Evolutionary conservation across 2,797 vertebrate species (phyloP).

Genomic region (Sorex maritimensis): DNA sequence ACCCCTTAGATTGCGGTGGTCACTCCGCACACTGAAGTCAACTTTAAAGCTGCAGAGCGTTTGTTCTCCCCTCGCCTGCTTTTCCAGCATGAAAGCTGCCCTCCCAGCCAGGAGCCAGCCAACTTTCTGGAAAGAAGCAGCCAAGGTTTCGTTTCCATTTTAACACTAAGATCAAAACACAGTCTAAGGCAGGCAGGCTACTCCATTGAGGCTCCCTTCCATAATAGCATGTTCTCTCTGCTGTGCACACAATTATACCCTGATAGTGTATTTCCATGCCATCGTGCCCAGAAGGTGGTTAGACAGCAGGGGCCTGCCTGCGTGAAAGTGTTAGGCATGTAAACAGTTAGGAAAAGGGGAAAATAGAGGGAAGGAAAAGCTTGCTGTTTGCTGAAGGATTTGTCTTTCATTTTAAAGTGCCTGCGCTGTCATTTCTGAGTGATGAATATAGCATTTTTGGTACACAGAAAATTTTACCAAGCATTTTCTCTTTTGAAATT

Average conservation of each 20-base stretch:
- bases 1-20: slow-evolving; percentile 14
- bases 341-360: not conserved
- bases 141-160: slow-evolving; percentile 57
- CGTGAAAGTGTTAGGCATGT: slow-evolving; percentile 62
- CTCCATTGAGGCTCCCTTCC: slow-evolving; percentile 15
- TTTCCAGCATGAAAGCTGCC: slow-evolving; percentile 39
- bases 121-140: not conserved
- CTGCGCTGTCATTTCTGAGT: slow-evolving; percentile 5
- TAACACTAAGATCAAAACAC: slow-evolving; percentile 62
- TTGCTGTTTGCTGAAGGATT: not conserved
- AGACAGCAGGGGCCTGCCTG: not conserved
- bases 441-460: slow-evolving; percentile 1
- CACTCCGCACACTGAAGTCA: not conserved
- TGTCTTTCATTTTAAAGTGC: slow-evolving; percentile 7
- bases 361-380: not conserved
- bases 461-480: not conserved
- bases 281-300: slow-evolving; percentile 71
- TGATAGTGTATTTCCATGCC: slow-evolving; percentile 76
- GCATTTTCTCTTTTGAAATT: slow-evolving; percentile 40
- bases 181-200: not conserved
- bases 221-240: slow-evolving; percentile 74
- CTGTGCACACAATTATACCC: slow-evolving; percentile 74
- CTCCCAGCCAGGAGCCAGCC: not conserved
- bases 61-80: slow-evolving; percentile 17
- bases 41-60: not conserved